Base-by-base conservation (phyloP, 2,797 vertebrate species). In the Esox masquinongy region DNA sequence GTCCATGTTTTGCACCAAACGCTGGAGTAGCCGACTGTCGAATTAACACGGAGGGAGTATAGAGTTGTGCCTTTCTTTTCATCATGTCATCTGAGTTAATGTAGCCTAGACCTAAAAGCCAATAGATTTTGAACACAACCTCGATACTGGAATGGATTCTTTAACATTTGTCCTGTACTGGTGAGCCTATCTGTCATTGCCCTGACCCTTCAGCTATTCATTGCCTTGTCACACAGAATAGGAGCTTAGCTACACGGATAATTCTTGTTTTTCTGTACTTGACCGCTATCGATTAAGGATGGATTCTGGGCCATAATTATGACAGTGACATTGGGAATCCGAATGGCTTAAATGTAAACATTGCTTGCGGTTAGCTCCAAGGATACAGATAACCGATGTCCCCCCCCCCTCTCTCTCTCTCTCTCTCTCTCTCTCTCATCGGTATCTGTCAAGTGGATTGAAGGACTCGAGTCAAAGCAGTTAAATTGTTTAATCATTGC, bases 181-280 rank as follows among this genome's bases (percentile, higher is more conserved):
- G 71, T 87, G 88, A 93, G 86, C 87, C 86, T 82, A 87, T 75
- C 91, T 94, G 93, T 94, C 92, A 94, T 94, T 94, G 92, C 93
- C 86, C 59, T 95, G 92, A 95, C 92, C 94, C 93, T 85, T 90
- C 82, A 83, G 89, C 85, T 88, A 86, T 49, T 26, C 63, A 43
- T 73, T 47, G 56, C 56, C 39, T 70, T 39, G 34, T 64, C 47
- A 47, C 53, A 79, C 36, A 80, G 64, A 75, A 73, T 51, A 70
- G 73, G 39, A 74, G 90, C 85, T 92, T 91, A 91, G 43, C 36
- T 39, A 39, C 53, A 83, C 83, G 83, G 91, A 92, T 92, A 90
- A 93, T 90, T 91, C 88, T 90, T 89, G 84, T 90, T 84, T 87
- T 47, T 47, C 43, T 47, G 43, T 92, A 83, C 90, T 90, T 86